phyloP scores from a whole-genome alignment of 2,113 vertebrate genomes.

The Gobiocypris rarus region DNA sequence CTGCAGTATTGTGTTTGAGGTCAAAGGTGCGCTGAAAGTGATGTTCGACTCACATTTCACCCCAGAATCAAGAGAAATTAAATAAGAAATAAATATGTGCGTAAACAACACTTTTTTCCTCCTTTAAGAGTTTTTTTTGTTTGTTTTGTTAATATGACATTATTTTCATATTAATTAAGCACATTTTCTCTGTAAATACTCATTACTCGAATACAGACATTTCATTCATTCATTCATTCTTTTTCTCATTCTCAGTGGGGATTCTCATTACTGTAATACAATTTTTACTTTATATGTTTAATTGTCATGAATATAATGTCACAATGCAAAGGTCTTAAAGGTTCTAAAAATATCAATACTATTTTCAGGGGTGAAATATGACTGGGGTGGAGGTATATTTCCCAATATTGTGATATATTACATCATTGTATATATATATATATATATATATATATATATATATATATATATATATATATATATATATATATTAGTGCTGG shows the following conservation, averaged over 20 bases:
- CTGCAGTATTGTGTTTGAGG: background rate
- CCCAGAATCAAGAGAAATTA: background rate
- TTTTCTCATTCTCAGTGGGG: too few species aligned
- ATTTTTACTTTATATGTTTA: too few species aligned
- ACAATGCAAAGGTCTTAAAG: too few species aligned
- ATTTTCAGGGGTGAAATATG: background rate
- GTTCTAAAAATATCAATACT: too few species aligned
- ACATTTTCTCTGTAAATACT: background rate
- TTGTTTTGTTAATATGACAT: background rate
- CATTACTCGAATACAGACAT: background rate
- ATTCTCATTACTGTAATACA: too few species aligned
- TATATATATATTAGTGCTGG: too few species aligned
- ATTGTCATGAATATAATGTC: too few species aligned
- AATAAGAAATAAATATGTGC: background rate
- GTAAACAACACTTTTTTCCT: background rate
- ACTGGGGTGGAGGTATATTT: background rate
- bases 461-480: too few species aligned
- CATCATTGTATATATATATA: too few species aligned
- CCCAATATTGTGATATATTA: background rate
- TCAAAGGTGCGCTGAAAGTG: background rate
- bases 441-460: background rate
- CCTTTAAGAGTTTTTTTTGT: background rate
- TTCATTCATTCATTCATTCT: background rate
- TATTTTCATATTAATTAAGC: background rate
- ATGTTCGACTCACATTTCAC: background rate